Percentiles rank a stretch among this genome's conserved stretches.
Conservation (phyloP, 2,888 invertebrate species). For the Xanthorhoe spadicearia region DNA sequence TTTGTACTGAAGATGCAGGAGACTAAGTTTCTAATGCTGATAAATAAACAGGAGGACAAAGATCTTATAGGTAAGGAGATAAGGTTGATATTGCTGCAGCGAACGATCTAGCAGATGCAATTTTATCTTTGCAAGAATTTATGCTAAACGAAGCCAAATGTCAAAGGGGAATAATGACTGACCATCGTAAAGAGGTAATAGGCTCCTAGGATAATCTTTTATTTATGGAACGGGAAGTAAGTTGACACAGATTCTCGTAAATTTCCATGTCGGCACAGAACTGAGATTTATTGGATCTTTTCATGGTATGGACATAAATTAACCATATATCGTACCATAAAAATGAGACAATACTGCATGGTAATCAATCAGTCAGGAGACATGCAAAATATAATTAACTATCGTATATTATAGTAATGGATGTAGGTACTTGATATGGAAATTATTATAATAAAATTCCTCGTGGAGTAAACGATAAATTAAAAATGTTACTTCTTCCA, state of each 20-base stretch:
- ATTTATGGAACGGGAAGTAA: conserved; percentile 60
- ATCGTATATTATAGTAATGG: not conserved
- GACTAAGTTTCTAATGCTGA: conserved; percentile 27
- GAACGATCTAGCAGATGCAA: conserved; percentile 9
- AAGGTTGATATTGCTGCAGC: conserved; percentile 32
- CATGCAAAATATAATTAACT: not conserved
- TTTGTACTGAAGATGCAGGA: conserved; percentile 44
- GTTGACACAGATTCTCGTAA: conserved; percentile 52
- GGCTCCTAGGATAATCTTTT: conserved; percentile 51
- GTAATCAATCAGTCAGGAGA: not conserved
- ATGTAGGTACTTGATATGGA: too few species aligned
- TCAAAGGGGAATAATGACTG: conserved; percentile 59
- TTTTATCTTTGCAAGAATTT: conserved; percentile 42
- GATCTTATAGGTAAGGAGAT: conserved; percentile 29
- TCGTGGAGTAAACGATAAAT: too few species aligned
- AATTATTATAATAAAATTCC: too few species aligned
- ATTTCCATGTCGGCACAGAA: conserved; percentile 45
- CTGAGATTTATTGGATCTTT: conserved; percentile 43
- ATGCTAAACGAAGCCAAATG: conserved; percentile 57
- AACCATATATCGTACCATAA: conserved; percentile 15
- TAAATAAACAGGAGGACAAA: conserved; percentile 12
- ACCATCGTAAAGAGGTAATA: conserved; percentile 55
- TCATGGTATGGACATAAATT: conserved; percentile 32
- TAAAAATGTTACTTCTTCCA: too few species aligned
- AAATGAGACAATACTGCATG: conserved; percentile 1